Evolutionary conservation across 2,113 vertebrate species (phyloP), one percentile per base, ranked within the genome.

Genomic region (Chionomys nivalis): DNA sequence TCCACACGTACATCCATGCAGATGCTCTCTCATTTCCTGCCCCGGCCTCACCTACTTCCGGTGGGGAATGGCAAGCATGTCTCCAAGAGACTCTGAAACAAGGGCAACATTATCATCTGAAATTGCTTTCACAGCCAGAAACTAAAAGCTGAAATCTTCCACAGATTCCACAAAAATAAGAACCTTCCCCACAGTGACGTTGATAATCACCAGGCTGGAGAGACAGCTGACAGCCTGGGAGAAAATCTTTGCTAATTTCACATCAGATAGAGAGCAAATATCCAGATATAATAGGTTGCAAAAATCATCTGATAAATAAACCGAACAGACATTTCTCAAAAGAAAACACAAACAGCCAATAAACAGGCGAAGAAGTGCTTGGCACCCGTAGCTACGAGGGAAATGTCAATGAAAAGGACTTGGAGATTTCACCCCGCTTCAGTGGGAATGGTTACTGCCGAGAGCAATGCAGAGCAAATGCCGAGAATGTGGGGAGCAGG

Each of bases 71-170:
- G 42, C 89, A 72, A 13, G 5, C 16, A 14, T 85, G 47, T 89
- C 55, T 95, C 66, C 76, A 55, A 91, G 33, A 86, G 72, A 39
- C 26, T 89, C 1, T 66, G n/a, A 78, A 65, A 82, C 58, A 91
- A 93, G 44, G 31, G 42, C 65, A 24, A 6, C 33, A 66, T 26
- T 87, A 70, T 13, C 8, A 11, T 72, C 68, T 72, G 11, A 87
- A 76, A 70, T 86, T 79, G 10, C n/a, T 91, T 90, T 63, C 36
- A 36, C 77, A 75, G 23, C 21, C 65, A 87, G 75, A 86, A 96
- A 73, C 36, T 36, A 79, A 93, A 73, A 42, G 4, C 66, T 82
- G 93, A 96, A 65, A 36, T 91, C 73, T 70, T 90, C 26, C 6
- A 52, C 13, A 2, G 21, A 52, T 52, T 52, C 70, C 47, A 72